Conservation (phyloP, 2,888 invertebrate species). For the Acanthosoma haemorrhoidale region DNA sequence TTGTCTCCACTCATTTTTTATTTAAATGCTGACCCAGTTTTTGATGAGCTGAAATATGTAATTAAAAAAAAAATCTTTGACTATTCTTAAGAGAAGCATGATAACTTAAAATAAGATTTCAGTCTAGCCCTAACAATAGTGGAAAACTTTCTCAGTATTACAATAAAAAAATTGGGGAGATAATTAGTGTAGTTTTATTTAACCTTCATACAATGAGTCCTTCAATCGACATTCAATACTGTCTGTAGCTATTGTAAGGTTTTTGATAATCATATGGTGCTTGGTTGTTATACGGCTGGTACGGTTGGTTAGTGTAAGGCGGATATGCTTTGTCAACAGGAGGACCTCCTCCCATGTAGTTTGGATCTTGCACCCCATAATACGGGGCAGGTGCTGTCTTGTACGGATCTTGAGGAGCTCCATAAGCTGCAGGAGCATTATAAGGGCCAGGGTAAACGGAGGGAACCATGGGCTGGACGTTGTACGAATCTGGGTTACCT, state of each 20-base stretch:
- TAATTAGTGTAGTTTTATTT: too few relatives aligned
- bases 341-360: background rate
- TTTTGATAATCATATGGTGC: conserved; percentile 15
- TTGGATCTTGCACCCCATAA: background rate
- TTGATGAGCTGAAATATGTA: too few relatives aligned
- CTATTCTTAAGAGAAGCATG: too few relatives aligned
- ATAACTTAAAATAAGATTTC: too few relatives aligned
- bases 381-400: background rate
- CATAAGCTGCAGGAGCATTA: too few relatives aligned
- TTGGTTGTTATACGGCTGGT: background rate
- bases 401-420: background rate
- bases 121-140: too few relatives aligned
- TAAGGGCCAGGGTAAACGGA: background rate
- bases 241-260: conserved; percentile 16
- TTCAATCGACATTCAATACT: conserved; percentile 1
- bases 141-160: too few relatives aligned
- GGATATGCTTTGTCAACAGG: background rate
- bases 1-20: too few relatives aligned
- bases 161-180: too few relatives aligned
- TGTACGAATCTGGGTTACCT: background rate
- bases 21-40: too few relatives aligned
- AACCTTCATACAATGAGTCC: too few relatives aligned
- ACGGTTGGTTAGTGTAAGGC: background rate
- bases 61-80: too few relatives aligned
- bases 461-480: background rate